Evolutionary conservation across 2,888 invertebrate species (phyloP).

Genomic region (Hymenopus coronatus): DNA sequence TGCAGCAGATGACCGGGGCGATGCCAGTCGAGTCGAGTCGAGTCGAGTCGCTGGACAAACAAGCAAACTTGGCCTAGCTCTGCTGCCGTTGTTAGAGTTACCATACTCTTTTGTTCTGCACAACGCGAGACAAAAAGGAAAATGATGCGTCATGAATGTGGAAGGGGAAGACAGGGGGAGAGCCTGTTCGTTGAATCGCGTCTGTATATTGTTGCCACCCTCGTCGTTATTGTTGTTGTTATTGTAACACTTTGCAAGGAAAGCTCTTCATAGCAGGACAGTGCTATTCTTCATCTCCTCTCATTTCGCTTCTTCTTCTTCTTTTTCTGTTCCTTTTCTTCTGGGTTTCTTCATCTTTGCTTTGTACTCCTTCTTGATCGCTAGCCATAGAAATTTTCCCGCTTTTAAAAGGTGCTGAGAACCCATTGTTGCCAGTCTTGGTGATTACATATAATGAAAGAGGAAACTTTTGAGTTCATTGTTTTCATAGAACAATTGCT

Average conservation of each 20-base stretch:
- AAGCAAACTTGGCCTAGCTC: conserved; percentile 9
- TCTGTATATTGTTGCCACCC: conserved; percentile 5
- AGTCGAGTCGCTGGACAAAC: conserved; percentile 19
- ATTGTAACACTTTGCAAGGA: conserved; percentile 16
- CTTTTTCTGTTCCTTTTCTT: not conserved
- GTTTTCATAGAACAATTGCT: not conserved
- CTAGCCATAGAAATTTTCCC: not conserved
- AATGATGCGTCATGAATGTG: conserved; percentile 30
- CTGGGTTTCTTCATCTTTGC: not conserved
- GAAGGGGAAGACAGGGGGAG: not conserved
- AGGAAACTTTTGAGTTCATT: not conserved
- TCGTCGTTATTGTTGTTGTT: not conserved
- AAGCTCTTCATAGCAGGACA: not conserved
- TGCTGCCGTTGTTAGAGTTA: conserved; percentile 24
- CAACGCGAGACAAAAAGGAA: conserved; percentile 25
- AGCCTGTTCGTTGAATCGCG: conserved; percentile 2
- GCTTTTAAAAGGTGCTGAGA: not conserved
- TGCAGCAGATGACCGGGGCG: not conserved
- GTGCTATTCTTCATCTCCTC: not conserved
- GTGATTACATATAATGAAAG: not conserved
- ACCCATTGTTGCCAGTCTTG: not conserved
- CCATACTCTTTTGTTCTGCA: conserved; percentile 25
- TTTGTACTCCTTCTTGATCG: not conserved
- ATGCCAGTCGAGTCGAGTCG: not conserved
- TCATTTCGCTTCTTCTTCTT: not conserved